Evolutionary conservation across 37 sponge, comb jelly and placozoan species (phyloP), one percentile per base, ranked within the genome.

Genomic region (Ianthella basta): DNA sequence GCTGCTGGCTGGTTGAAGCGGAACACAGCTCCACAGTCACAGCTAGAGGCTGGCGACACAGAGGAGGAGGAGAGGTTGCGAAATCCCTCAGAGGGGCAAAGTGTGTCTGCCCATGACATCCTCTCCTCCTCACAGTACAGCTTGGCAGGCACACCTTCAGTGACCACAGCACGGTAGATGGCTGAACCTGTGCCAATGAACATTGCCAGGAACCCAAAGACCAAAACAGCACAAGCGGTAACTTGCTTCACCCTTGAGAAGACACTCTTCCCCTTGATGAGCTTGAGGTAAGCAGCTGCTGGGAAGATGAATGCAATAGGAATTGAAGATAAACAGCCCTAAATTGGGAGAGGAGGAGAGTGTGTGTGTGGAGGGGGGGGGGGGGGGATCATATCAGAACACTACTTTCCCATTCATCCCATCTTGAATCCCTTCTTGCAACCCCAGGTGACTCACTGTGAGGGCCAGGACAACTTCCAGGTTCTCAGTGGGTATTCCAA

Each of bases 251-350:
- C 33, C n/a, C 0, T 39, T 3, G 50, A 44, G 50, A 44, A 8
- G 53, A 41, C n/a, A n/a, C 78, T 50, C 25, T 41, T 75, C 78
- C 40, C 78, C 70, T 84, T 77, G 38, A 91, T 65, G 24, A 90
- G 86, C 66, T 79, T 79, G 44, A 93, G 83, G 57, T 39, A 93
- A 77, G 77, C 53, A 79, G 85, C 86, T 13, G 94, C 77, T 15
- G 94, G 94, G 29, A 93, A 33, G 34, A 93, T 90, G 79, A 93
- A 93, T 57, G 88, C 94, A 36, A 90, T 54, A 4, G 90, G 91
- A 8, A 84, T 84, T 19, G 93, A 91, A 21, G 84, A 84, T 60
- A 89, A 77, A 79, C 91, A 86, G 37, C 92, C 92, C 92, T 92
- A 56, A 5, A 34, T 2, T 33, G 60, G 23, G 55, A 23, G 32